Evolutionary conservation across 2,113 vertebrate species (phyloP).

Genomic region (Cairina moschata): DNA sequence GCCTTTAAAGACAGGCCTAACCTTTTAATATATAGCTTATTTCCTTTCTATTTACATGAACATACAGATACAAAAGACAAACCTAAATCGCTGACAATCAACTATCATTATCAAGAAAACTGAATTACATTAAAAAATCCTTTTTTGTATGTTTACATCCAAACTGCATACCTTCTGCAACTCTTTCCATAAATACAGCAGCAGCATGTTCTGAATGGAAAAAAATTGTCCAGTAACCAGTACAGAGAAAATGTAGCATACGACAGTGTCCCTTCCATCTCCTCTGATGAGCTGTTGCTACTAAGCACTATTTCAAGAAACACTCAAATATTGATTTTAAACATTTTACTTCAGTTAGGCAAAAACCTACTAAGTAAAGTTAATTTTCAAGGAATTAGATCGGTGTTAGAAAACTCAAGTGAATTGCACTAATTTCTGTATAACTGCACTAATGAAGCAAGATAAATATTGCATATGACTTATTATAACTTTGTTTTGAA

Average conservation of each 20-base stretch:
- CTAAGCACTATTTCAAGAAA: constrained; percentile 49
- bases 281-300: constrained; percentile 17
- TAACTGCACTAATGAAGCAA: constrained; percentile 65
- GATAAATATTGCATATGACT: constrained; percentile 63
- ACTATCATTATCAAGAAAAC: neutral
- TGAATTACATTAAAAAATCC: neutral
- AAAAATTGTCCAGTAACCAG: neutral
- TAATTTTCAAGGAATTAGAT: constrained; percentile 70
- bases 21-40: neutral
- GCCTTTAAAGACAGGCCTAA: constrained; percentile 5
- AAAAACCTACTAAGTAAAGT: constrained; percentile 66
- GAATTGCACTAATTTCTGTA: constrained; percentile 58
- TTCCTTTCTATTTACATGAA: constrained; percentile 9
- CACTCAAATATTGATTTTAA: constrained; percentile 73
- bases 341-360: constrained; percentile 66
- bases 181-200: neutral
- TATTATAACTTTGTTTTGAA: constrained; percentile 71
- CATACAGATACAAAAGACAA: neutral
- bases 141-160: neutral
- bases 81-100: neutral
- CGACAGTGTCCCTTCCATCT: neutral
- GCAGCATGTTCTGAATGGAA: neutral
- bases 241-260: neutral
- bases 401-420: constrained; percentile 25
- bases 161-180: neutral